These are phyloP conservation scores for Palythoa grandis DNA, from an alignment of 92 coral and sea anemone species.

Conservation along the genomic window DNA sequence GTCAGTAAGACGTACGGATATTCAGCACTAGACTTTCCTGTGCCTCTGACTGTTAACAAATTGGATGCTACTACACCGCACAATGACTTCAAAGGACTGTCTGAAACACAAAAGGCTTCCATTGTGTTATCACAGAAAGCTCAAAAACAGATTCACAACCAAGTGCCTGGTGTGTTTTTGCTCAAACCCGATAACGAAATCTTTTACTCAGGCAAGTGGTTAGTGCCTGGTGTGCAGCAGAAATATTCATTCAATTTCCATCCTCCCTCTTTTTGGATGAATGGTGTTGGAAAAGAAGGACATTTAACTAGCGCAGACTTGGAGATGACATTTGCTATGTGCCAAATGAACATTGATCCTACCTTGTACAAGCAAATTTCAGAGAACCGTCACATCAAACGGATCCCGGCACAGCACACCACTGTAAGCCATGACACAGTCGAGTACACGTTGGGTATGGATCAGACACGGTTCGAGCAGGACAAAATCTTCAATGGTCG, in stretches of 20 bases:
- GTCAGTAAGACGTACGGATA: neutral
- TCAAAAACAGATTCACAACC: neutral
- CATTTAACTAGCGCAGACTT: neutral
- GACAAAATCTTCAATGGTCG: conserved; percentile 7
- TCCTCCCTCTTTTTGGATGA: neutral
- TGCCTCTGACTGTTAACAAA: neutral
- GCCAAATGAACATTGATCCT: neutral
- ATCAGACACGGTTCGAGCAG: neutral
- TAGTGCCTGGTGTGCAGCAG: neutral
- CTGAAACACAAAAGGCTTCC: neutral
- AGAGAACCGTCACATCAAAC: neutral
- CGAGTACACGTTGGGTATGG: conserved; percentile 4
- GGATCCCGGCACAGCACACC: conserved; percentile 3
- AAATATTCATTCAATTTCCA: neutral
- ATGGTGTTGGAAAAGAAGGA: neutral
- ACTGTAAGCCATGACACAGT: neutral
- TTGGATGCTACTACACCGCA: neutral
- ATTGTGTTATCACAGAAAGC: neutral
- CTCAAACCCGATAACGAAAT: neutral
- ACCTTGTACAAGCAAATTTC: conserved; percentile 9
- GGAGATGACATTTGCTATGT: neutral
- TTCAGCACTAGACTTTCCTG: conserved; percentile 3
- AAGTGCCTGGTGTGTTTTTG: neutral
- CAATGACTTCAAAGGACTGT: neutral
- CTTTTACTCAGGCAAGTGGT: neutral